Evolutionary conservation across 2,113 vertebrate species (phyloP).

Genomic region (Petrocephalus microphthalmus): DNA sequence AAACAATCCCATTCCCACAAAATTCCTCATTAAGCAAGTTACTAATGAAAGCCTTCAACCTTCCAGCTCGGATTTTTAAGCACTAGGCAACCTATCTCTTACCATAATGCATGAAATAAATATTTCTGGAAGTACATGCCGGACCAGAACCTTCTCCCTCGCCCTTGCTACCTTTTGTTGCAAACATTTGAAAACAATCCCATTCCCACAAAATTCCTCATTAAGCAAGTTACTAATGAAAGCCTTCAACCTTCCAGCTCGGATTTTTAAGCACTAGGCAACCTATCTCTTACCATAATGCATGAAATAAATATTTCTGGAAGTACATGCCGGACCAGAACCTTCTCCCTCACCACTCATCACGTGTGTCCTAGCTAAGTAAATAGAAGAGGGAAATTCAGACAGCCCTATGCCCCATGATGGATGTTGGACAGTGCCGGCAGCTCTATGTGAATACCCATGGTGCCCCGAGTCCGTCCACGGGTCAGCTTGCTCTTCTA

Average conservation of each 20-base stretch:
- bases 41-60: background rate
- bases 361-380: background rate
- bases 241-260: background rate
- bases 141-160: background rate
- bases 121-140: background rate
- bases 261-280: background rate
- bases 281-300: background rate
- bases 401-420: background rate
- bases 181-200: background rate
- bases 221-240: background rate
- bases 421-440: background rate
- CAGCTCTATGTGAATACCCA: background rate
- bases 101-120: background rate
- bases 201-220: background rate
- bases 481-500: background rate
- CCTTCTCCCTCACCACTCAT: background rate
- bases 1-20: background rate
- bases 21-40: background rate
- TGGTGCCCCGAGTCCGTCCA: background rate
- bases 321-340: background rate
- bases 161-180: background rate
- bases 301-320: background rate
- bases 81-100: background rate
- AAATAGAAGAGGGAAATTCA: background rate
- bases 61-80: background rate